These are phyloP conservation scores for Ommatoiulus sabulosus DNA, from an alignment of 2,888 invertebrate genomes.

Conservation along the genomic window DNA sequence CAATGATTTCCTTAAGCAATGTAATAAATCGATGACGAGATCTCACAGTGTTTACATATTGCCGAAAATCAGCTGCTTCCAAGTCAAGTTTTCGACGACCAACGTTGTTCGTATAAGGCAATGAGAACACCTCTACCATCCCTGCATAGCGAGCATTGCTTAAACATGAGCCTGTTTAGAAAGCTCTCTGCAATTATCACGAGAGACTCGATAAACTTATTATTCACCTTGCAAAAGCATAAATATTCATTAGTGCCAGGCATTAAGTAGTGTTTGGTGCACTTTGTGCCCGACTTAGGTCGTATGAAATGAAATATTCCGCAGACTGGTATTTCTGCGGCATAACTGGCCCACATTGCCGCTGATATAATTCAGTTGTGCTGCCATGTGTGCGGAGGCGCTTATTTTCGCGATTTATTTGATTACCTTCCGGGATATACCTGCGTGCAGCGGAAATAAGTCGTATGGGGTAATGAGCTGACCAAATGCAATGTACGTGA, in stretches of 20 bases:
- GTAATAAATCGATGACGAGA: neutral
- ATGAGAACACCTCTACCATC: neutral
- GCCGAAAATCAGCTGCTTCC: neutral
- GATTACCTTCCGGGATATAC: neutral
- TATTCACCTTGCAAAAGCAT: constrained; percentile 16
- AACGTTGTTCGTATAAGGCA: neutral
- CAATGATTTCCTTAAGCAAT: neutral
- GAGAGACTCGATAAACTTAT: constrained; percentile 12
- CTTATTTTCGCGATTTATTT: constrained; percentile 17
- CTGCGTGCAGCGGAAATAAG: neutral
- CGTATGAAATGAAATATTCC: neutral
- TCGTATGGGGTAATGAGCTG: neutral
- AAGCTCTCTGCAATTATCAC: neutral
- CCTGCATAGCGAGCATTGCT: neutral
- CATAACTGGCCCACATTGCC: neutral
- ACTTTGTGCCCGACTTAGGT: neutral
- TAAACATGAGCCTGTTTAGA: neutral
- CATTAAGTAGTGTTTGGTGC: constrained; percentile 16
- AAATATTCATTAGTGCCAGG: constrained; percentile 21
- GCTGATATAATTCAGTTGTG: neutral
- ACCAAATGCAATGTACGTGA: neutral
- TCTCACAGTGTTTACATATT: neutral
- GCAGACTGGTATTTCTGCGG: neutral
- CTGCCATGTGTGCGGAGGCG: neutral
- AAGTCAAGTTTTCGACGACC: neutral